Evolutionary conservation across 2,797 vertebrate genomes (phyloP), one percentile per base, ranked within the genome.

Genomic region (Spinibarbus caldwelli): DNA sequence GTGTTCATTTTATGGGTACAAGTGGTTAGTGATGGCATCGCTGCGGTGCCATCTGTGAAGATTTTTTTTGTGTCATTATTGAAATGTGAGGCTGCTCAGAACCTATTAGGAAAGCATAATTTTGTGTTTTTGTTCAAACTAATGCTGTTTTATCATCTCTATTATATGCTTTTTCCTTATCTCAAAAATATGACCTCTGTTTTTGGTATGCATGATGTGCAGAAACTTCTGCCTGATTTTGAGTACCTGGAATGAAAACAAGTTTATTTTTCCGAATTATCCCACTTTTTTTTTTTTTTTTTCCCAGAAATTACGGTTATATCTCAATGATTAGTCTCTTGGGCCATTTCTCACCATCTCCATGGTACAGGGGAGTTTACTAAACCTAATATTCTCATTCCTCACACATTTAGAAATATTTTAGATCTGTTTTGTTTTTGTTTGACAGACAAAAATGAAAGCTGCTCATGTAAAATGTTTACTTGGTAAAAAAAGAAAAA

Each of bases 401-500:
- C 81, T 89, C 78, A 85, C 87, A 73, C 84, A 86, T 75, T 88
- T 64, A 73, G 49, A 86, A 90, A 84, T 45, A 80, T 91, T 89
- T 88, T 82, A 85, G 64, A 54, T 89, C 70, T 86, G 86, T 83
- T 52, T 5, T 41, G 78, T 86, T 88, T 89, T 43, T 6, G 29
- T 80, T 86, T 91, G 85, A 92, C 67, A 90, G 91, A 86, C 77
- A 92, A 90, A 91, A 87, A 85, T 80, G 17, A 91, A 93, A 93
- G 94, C 93, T 95, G 93, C 94, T 95, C 91, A 82, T 86, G 86
- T 91, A 66, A 89, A 67, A 82, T 87, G 89, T 94, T 94, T 93
- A 91, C 92, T 86, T 82, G 81, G 89, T 90, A 91, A 90, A 71
- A 26, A 26, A 38, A 34, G 8, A 8, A 17, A 71, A 19, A 5